Evolutionary conservation across 2,797 vertebrate species (phyloP).

Genomic region (Fundulus diaphanus): DNA sequence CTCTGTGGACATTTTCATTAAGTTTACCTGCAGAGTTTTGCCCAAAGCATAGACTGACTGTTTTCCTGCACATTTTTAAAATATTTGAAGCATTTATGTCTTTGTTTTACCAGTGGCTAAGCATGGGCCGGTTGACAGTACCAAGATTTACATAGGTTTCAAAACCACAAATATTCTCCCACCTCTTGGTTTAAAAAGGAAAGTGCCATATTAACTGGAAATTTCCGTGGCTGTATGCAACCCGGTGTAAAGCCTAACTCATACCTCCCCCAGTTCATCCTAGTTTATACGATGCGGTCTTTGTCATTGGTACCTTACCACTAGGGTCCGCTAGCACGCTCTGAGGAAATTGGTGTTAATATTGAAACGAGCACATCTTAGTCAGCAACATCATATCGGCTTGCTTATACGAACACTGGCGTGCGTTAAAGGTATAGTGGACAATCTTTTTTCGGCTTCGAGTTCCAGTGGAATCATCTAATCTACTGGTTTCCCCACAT

Average conservation of each 20-base stretch:
- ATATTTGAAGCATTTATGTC: not conserved
- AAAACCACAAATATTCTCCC: not conserved
- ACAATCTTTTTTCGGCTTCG: no score
- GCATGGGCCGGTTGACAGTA: not conserved
- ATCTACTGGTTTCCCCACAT: no score
- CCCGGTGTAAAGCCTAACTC: not conserved
- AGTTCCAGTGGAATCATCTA: no score
- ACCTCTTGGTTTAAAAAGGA: not conserved
- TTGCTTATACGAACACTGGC: no score
- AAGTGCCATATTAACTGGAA: not conserved
- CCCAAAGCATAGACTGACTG: not conserved
- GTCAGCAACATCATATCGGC: no score
- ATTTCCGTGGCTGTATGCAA: not conserved
- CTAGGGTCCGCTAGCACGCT: not conserved
- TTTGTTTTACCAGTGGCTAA: not conserved
- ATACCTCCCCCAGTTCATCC: not conserved
- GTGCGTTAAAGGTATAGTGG: no score
- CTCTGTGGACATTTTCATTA: no score
- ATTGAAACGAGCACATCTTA: no score
- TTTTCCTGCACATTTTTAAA: not conserved
- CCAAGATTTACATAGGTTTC: not conserved
- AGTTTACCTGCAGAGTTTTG: not conserved
- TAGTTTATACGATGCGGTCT: not conserved
- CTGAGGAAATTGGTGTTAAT: not conserved
- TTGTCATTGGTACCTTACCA: not conserved